Percentiles rank a stretch among this genome's conserved stretches.
Conservation (phyloP, 2,113 vertebrate genomes). For the Leucoraja erinaceus region DNA sequence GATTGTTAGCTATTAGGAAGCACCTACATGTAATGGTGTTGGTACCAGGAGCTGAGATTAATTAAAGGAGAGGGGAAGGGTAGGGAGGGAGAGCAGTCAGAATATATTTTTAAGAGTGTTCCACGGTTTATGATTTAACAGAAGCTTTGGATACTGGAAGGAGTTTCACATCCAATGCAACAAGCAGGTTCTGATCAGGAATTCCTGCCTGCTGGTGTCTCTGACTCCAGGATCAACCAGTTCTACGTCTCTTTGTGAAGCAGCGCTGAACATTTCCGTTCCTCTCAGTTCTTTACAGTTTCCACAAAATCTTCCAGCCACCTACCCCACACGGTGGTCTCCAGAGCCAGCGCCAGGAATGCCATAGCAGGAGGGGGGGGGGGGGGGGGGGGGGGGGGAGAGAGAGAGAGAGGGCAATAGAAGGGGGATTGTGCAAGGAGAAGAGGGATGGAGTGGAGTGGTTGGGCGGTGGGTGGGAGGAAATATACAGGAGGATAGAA, state of each 20-base stretch:
- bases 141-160: slow-evolving; percentile 13
- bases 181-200: not conserved
- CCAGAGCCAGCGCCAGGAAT: not conserved
- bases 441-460: too few species aligned
- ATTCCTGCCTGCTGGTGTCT: not conserved
- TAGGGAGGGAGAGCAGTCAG: not conserved
- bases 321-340: not conserved
- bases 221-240: slow-evolving; percentile 35
- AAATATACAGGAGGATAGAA: not conserved
- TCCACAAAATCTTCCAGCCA: not conserved
- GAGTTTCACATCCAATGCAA: slow-evolving; percentile 36
- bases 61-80: not conserved
- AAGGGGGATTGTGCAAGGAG: not conserved
- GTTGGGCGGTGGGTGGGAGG: not conserved
- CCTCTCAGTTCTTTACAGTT: not conserved
- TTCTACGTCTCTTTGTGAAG: not conserved
- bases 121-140: not conserved
- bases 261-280: not conserved
- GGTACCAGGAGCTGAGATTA: slow-evolving; percentile 9
- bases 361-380: not conserved
- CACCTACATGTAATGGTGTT: slow-evolving; percentile 31
- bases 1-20: slow-evolving; percentile 36
- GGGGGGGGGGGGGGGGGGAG: not conserved
- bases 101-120: slow-evolving; percentile 11
- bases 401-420: too few species aligned